phyloP scores from a whole-genome alignment of 2,113 vertebrate genomes.

The Myotis brandtii region DNA sequence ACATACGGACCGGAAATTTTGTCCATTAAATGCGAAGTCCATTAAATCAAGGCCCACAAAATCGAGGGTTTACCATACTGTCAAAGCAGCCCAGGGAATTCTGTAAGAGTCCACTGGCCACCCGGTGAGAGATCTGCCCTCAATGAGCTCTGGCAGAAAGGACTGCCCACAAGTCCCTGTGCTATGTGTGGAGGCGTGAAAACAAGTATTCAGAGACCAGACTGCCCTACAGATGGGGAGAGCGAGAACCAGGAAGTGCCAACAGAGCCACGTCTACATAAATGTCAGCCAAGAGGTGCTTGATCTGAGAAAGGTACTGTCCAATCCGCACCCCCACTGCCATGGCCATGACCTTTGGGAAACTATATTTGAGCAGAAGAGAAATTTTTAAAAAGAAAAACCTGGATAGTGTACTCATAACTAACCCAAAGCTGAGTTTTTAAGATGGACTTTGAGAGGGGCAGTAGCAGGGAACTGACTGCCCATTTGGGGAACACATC shows the following conservation, averaged over 20 bases:
- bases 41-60: too few relatives aligned
- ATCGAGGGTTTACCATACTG: not conserved
- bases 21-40: too few relatives aligned
- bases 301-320: not conserved
- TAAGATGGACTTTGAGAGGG: not conserved
- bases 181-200: not conserved
- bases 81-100: not conserved
- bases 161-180: not conserved
- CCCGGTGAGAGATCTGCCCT: not conserved
- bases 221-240: not conserved
- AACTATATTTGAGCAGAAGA: not conserved
- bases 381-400: not conserved
- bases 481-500: not conserved
- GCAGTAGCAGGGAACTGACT: not conserved
- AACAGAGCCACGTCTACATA: not conserved
- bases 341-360: not conserved
- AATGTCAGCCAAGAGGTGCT: not conserved
- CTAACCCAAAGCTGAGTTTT: not conserved
- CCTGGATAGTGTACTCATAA: not conserved
- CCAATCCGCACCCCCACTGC: not conserved
- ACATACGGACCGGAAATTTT: too few relatives aligned
- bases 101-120: not conserved
- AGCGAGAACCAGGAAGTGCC: not conserved
- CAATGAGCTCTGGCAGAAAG: not conserved
- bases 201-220: not conserved